Evolutionary conservation across 2,888 invertebrate genomes (phyloP), one percentile per base, ranked within the genome.

Genomic region (Tiliacea aurago): DNA sequence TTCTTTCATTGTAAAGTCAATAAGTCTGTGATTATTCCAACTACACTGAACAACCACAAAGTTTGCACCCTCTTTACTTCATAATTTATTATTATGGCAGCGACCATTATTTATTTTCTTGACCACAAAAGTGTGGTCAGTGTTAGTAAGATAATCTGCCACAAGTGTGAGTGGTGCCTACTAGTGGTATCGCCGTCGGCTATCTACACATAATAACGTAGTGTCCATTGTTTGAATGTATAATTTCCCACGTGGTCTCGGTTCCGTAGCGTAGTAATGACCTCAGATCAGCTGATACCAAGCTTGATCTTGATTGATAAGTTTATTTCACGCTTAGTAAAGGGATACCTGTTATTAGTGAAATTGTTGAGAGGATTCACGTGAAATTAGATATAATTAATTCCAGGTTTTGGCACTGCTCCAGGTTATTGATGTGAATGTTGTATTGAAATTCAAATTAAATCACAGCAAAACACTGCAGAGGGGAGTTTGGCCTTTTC

Each of bases 181-280:
- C 51, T 53, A 37, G 61, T 56, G n/a, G 59, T 76, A 73, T 67
- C 74, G 71, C 63, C 56, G 78, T 11, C 58, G 70, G 72, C 72
- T 86, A 84, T 84, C 85, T 87, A 67, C 83, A 79, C 80, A 80
- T 84, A 77, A 84, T 75, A 82, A 85, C 83, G 84, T 82, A 84
- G 79, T 80, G 84, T 71, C 90, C 89, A 92, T 93, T 94, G 93
- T 93, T 90, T 86, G 86, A 86, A 84, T 84, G 85, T 84, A 86
- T 84, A 87, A 86, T 90, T 93, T 94, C 94, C 91, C 94, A 94
- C 94, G 93, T 93, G 91, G 66, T 82, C 76, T 73, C 79, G 56
- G 86, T 84, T 86, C 88, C 87, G 74, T 82, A 61, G 78, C 82
- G 92, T 92, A 91, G 93, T 91, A 93, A 92, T 89, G 91, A 93